These are phyloP conservation scores for Taurulus bubalis DNA, from an alignment of 2,113 vertebrate species.

Conservation along the genomic window DNA sequence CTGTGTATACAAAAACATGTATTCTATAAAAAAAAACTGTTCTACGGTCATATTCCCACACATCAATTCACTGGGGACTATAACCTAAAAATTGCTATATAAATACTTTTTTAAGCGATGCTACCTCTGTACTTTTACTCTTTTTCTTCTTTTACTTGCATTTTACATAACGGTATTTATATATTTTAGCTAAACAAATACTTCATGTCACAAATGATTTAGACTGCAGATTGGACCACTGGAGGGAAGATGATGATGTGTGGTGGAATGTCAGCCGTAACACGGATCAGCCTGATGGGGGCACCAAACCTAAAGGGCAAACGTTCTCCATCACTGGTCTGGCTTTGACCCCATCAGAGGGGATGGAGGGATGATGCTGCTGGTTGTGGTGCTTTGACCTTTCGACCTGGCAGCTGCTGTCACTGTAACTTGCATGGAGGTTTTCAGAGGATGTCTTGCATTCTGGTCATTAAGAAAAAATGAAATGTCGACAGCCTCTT, in stretches of 20 bases:
- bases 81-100: too few relatives aligned
- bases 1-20: not conserved
- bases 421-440: not conserved
- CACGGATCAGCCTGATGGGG: constrained; percentile 41
- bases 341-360: not conserved
- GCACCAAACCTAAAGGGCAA: constrained; percentile 28
- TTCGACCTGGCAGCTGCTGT: not conserved
- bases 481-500: not conserved
- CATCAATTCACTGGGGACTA: not conserved
- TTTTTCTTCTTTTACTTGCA: not conserved
- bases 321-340: not conserved
- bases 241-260: not conserved
- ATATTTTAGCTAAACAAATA: not conserved
- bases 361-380: not conserved
- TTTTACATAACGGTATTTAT: not conserved
- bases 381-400: not conserved
- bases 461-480: not conserved
- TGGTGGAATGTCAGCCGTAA: constrained; percentile 1
- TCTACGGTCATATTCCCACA: not conserved
- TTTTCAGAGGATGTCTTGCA: not conserved
- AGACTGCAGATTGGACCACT: not conserved
- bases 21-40: too few relatives aligned
- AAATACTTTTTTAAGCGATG: too few relatives aligned
- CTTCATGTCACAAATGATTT: not conserved
- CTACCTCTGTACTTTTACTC: too few relatives aligned